A percentile compares a stretch with the other conserved stretches of the same genome.
These are phyloP conservation scores for Aporrectodea caliginosa DNA, from an alignment of 1,140 invertebrate genomes.

Conservation along the genomic window DNA sequence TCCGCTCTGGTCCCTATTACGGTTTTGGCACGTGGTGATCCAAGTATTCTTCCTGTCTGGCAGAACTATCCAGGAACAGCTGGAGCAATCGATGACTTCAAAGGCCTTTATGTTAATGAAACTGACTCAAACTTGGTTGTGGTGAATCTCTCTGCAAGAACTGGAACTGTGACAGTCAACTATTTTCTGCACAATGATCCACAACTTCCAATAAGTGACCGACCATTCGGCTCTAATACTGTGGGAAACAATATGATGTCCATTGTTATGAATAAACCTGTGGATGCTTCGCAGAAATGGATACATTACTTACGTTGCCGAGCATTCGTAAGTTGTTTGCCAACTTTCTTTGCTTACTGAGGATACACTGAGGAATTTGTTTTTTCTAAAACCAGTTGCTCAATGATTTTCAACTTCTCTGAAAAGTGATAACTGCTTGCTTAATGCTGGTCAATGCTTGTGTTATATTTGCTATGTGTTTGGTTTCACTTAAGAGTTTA, in stretches of 20 bases:
- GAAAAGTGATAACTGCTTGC: too few species aligned
- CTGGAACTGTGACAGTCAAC: neutral
- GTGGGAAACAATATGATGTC: neutral
- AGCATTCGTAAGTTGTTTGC: constrained; percentile 8
- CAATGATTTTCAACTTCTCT: too few species aligned
- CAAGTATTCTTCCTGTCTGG: neutral
- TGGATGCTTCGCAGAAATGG: neutral
- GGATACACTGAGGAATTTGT: too few species aligned
- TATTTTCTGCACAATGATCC: neutral
- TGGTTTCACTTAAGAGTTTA: too few species aligned
- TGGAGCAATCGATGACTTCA: neutral
- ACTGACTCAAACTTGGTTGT: neutral
- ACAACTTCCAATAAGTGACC: neutral
- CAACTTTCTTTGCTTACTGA: too few species aligned
- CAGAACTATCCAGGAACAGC: neutral
- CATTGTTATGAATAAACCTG: neutral
- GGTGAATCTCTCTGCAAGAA: neutral
- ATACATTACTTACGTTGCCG: constrained; percentile 11
- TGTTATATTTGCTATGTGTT: too few species aligned
- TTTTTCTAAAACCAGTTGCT: too few species aligned
- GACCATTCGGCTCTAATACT: neutral
- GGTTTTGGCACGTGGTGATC: too few species aligned
- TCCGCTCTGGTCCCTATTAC: too few species aligned
- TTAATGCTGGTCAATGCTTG: too few species aligned
- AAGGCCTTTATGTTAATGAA: neutral